phyloP scores from a whole-genome alignment of 1,140 invertebrate species.

The Megalopta genalis region DNA sequence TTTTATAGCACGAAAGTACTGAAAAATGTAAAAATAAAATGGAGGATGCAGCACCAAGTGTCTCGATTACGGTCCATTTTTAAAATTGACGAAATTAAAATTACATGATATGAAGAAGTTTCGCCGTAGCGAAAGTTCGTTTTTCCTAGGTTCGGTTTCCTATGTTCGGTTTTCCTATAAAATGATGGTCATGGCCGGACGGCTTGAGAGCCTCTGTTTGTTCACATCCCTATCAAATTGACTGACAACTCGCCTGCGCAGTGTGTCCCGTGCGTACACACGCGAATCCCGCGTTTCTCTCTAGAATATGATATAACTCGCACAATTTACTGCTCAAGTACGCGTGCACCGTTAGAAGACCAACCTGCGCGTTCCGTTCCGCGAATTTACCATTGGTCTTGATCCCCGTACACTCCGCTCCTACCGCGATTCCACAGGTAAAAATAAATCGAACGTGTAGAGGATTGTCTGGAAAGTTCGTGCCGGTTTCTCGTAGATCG shows the following conservation, averaged over 20 bases:
- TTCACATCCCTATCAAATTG: slow-evolving; percentile 72
- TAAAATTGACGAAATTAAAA: too few species aligned
- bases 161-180: slow-evolving; percentile 13
- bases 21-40: too few species aligned
- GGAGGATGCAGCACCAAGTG: too few species aligned
- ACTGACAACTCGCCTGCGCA: slow-evolving; percentile 56
- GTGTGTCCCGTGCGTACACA: not conserved
- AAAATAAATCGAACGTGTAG: not conserved
- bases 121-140: not conserved
- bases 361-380: slow-evolving; percentile 12
- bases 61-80: too few species aligned
- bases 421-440: not conserved
- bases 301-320: slow-evolving; percentile 29
- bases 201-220: slow-evolving; percentile 66
- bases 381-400: slow-evolving; percentile 42
- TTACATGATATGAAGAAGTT: too few species aligned
- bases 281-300: not conserved
- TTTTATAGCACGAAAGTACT: too few species aligned
- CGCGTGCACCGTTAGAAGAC: slow-evolving; percentile 10
- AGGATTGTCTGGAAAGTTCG: not conserved
- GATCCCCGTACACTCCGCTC: slow-evolving; percentile 38
- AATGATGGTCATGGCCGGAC: slow-evolving; percentile 12
- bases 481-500: too few species aligned
- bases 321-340: slow-evolving; percentile 32
- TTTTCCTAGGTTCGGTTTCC: too few species aligned